These are phyloP conservation scores for Heliconius ismenius DNA, from an alignment of 2,888 invertebrate species.

Conservation along the genomic window DNA sequence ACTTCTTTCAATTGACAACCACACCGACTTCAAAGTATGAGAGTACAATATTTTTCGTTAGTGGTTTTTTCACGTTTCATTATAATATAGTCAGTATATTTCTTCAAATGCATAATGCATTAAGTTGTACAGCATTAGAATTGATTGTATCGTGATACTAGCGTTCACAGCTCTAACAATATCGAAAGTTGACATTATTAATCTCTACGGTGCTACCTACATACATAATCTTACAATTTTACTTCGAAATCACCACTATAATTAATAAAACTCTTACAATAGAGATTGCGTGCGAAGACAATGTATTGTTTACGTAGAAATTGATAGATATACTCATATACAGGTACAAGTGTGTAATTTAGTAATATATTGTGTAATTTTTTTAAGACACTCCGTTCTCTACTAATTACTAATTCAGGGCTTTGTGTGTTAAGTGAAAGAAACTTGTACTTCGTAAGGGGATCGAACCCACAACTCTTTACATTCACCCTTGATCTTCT, in stretches of 20 bases:
- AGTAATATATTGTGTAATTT: neutral
- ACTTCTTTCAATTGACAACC: too few species aligned
- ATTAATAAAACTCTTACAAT: slow-evolving; percentile 14
- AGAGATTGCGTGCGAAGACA: slow-evolving; percentile 6
- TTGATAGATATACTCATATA: neutral
- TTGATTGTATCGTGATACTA: neutral
- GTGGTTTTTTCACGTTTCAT: neutral
- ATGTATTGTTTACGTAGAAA: slow-evolving; percentile 12
- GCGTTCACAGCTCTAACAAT: neutral
- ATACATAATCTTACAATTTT: slow-evolving; percentile 4
- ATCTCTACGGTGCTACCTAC: neutral
- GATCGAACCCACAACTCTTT: too few species aligned
- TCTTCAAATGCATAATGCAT: neutral
- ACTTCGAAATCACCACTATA: slow-evolving; percentile 10
- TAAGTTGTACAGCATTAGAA: neutral
- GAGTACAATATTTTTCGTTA: neutral
- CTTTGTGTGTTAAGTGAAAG: too few species aligned
- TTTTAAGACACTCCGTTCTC: neutral
- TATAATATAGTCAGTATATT: neutral
- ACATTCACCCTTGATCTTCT: too few species aligned
- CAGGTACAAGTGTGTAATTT: neutral
- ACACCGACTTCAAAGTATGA: neutral
- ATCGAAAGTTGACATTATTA: slow-evolving; percentile 1
- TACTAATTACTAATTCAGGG: too few species aligned
- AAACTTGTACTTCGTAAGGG: too few species aligned